phyloP scores from a whole-genome alignment of 2,797 vertebrate species.

The Protosalanx chinensis region DNA sequence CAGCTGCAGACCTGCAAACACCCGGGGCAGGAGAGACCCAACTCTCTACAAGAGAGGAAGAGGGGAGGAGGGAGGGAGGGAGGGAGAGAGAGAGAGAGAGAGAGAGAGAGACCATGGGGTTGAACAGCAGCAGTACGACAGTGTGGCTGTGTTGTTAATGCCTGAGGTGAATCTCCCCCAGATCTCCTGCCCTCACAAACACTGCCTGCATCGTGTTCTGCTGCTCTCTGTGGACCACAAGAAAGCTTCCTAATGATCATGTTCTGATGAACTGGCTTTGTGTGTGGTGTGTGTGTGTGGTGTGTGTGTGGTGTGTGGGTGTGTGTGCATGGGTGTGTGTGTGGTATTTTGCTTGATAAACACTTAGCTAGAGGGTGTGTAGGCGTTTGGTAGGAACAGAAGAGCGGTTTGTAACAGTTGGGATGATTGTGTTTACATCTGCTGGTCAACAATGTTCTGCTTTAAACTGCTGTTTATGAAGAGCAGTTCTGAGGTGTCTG shows the following conservation, averaged over 20 bases:
- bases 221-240: conserved; percentile 29
- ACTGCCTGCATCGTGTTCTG: conserved; percentile 13
- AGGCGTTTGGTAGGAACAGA: conserved; percentile 5
- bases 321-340: neutral
- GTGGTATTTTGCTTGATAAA: conserved; percentile 10
- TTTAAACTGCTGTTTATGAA: neutral
- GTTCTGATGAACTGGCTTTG: conserved; percentile 29
- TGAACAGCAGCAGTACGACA: neutral
- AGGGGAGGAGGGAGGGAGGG: conserved; percentile 1
- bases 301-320: neutral
- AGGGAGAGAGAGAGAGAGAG: neutral
- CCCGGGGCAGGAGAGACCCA: neutral
- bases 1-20: too few relatives aligned
- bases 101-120: neutral
- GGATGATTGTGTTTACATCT: conserved; percentile 33
- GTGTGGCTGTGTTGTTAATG: neutral
- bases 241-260: conserved; percentile 33
- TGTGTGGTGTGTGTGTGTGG: neutral
- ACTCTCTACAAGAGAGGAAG: neutral
- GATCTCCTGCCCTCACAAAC: conserved; percentile 28
- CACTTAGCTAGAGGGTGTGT: neutral
- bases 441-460: conserved; percentile 8
- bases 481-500: neutral
- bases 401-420: conserved; percentile 21
- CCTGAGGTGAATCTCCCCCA: conserved; percentile 14